Percentiles rank a stretch among this genome's conserved stretches.
Evolutionary conservation across 2,888 invertebrate species (phyloP).

Genomic region (Drosophila fulvimacula): DNA sequence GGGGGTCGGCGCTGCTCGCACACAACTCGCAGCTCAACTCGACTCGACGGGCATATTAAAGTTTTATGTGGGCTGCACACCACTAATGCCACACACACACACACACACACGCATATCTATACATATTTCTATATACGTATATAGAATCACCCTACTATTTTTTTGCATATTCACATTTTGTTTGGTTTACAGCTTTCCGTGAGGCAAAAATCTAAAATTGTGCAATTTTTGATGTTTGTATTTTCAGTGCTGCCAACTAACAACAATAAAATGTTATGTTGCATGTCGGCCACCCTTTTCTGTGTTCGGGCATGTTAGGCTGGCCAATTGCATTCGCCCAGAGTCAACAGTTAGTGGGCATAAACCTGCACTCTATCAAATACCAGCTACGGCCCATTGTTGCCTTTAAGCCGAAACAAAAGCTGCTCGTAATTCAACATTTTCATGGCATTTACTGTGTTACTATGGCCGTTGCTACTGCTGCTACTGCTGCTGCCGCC

Average conservation of each 20-base stretch:
- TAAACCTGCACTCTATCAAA: constrained; percentile 11
- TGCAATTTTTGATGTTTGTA: constrained; percentile 42
- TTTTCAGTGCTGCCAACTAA: constrained; percentile 16
- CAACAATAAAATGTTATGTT: constrained; percentile 22
- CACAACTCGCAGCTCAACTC: constrained; percentile 48
- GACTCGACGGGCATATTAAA: constrained; percentile 62
- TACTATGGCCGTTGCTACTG: background rate
- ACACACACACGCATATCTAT: constrained; percentile 19
- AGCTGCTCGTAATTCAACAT: constrained; percentile 12
- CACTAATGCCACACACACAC: constrained; percentile 34
- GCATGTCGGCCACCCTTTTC: constrained; percentile 13
- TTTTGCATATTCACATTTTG: constrained; percentile 53
- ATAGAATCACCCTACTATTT: constrained; percentile 35
- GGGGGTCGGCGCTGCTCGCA: constrained; percentile 39
- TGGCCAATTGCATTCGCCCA: constrained; percentile 34
- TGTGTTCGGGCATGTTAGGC: background rate
- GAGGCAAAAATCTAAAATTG: constrained; percentile 48
- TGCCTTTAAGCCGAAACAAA: constrained; percentile 28
- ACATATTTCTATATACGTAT: constrained; percentile 12
- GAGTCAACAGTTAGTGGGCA: constrained; percentile 20
- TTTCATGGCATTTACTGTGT: constrained; percentile 1
- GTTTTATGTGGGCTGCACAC: constrained; percentile 53
- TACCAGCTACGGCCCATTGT: constrained; percentile 4
- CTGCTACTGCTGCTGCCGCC: background rate
- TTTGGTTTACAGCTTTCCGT: constrained; percentile 59